Evolutionary conservation across 2,113 vertebrate genomes (phyloP).

Genomic region (Ondatra zibethicus): DNA sequence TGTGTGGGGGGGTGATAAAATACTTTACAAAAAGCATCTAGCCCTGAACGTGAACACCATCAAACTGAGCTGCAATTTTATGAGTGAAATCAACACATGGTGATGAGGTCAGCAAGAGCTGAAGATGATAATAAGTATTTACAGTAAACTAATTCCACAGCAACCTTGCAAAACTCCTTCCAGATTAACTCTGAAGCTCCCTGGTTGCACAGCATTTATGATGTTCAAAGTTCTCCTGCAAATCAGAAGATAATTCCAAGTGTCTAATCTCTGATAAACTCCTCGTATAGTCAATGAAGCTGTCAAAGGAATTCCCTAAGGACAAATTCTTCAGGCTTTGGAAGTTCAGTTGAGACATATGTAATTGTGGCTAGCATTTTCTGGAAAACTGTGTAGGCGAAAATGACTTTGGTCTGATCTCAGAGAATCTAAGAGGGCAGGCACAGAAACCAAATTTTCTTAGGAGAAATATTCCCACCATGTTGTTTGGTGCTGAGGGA

Average conservation of each 20-base stretch:
- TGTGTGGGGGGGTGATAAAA: not conserved
- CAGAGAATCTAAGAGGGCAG: not conserved
- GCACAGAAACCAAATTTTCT: not conserved
- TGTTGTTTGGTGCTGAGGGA: not conserved
- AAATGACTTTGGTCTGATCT: not conserved
- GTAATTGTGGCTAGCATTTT: not conserved
- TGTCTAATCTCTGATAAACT: not conserved
- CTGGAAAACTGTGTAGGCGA: not conserved
- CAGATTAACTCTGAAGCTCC: not conserved
- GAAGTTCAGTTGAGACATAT: not conserved
- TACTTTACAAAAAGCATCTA: not conserved
- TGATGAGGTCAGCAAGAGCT: not conserved
- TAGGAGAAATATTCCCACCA: not conserved
- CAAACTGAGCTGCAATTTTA: not conserved
- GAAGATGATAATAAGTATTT: not conserved
- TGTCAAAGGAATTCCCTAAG: not conserved
- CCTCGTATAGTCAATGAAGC: not conserved
- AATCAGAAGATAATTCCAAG: slow-evolving; percentile 11
- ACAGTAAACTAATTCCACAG: not conserved
- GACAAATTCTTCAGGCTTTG: not conserved
- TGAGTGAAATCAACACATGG: not conserved
- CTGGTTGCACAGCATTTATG: not conserved
- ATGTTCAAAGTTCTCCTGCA: not conserved
- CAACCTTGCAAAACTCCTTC: not conserved
- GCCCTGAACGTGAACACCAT: not conserved